Evolutionary conservation across 2,113 vertebrate species (phyloP).

Genomic region (Microtus ochrogaster): DNA sequence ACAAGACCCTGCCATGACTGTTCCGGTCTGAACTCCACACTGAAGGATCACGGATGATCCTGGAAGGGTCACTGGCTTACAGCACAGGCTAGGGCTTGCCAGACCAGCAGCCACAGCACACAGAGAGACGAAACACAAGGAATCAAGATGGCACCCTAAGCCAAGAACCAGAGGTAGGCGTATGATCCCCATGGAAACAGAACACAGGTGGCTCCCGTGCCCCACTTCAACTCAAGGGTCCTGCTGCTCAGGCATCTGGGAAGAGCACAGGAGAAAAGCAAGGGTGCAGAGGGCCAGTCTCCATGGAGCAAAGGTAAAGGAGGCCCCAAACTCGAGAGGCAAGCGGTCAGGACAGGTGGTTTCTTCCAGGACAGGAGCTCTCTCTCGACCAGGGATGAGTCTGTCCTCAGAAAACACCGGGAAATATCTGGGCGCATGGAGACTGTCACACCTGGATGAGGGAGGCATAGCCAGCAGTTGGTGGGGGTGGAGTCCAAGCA

Average conservation of each 20-base stretch:
- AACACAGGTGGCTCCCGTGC: neutral
- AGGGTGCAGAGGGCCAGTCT: neutral
- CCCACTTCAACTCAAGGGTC: neutral
- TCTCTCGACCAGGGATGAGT: neutral
- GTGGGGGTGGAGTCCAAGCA: neutral
- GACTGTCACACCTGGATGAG: neutral
- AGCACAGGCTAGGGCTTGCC: neutral
- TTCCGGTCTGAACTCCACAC: neutral
- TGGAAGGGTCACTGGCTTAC: neutral
- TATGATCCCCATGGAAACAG: neutral
- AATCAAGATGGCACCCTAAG: neutral
- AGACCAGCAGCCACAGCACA: neutral
- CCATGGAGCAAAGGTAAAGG: neutral
- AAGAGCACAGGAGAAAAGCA: rapidly evolving
- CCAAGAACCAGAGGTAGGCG: neutral
- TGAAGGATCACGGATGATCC: neutral
- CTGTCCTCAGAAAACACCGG: neutral
- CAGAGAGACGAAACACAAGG: neutral
- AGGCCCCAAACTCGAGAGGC: neutral
- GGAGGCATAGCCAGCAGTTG: neutral
- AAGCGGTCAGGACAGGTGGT: neutral
- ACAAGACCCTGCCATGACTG: neutral
- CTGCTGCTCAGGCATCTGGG: neutral
- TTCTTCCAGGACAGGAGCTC: neutral
- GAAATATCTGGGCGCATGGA: neutral